A percentile compares a stretch with the other conserved stretches of the same genome.
Evolutionary conservation across 2,797 vertebrate genomes (phyloP).

Genomic region (Phrynocephalus vlangalii): DNA sequence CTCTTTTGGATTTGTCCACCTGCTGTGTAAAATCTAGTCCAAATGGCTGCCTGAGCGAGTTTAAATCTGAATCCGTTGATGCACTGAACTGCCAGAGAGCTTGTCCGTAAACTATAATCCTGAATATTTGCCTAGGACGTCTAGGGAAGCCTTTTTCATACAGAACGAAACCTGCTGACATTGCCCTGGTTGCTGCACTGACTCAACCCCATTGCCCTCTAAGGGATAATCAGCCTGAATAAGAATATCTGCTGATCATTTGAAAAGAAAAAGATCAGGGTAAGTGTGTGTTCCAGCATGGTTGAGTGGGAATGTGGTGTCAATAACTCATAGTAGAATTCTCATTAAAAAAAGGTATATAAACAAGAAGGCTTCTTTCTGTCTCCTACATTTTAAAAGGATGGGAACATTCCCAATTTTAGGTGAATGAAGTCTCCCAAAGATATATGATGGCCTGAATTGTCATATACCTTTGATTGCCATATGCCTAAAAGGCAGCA

Average conservation of each 20-base stretch:
- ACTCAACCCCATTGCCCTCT: no score
- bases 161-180: neutral
- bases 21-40: slow-evolving; percentile 23
- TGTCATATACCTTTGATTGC: no score
- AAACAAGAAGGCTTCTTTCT: neutral
- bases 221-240: neutral
- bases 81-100: neutral
- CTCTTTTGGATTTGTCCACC: slow-evolving; percentile 4
- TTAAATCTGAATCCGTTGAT: neutral
- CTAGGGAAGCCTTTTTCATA: no score
- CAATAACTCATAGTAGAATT: neutral
- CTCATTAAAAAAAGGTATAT: no score
- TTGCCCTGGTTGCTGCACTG: neutral
- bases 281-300: neutral
- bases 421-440: no score
- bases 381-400: neutral
- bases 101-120: neutral
- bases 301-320: neutral
- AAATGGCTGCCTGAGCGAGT: neutral
- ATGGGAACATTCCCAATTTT: neutral
- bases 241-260: neutral
- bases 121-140: neutral
- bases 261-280: neutral
- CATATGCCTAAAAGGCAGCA: no score
- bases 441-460: no score